Percentiles rank a stretch among this genome's conserved stretches.
These are phyloP conservation scores for Vireo griseus DNA, from an alignment of 2,797 vertebrate species.

Conservation along the genomic window DNA sequence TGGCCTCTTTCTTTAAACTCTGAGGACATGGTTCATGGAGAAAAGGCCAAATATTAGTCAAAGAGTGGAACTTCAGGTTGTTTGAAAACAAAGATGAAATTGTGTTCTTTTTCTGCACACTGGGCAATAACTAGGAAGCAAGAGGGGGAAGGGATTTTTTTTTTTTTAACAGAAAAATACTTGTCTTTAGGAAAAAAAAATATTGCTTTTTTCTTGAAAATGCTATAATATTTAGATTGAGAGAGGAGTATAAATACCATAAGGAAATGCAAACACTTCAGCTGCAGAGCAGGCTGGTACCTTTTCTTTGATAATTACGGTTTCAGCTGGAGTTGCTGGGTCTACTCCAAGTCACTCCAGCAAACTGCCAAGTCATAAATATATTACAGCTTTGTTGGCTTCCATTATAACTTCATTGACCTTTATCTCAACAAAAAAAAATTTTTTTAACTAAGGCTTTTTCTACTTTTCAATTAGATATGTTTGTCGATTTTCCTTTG, in stretches of 20 bases:
- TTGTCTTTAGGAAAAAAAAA: neutral
- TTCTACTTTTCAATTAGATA: neutral
- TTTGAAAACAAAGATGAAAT: neutral
- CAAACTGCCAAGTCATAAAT: conserved; percentile 13
- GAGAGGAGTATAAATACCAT: neutral
- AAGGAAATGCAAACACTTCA: neutral
- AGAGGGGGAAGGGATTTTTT: neutral
- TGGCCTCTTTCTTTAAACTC: conserved; percentile 67
- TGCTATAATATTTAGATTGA: neutral
- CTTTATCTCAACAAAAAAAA: neutral
- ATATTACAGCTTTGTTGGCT: neutral
- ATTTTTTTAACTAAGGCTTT: neutral
- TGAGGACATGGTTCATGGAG: conserved; percentile 66
- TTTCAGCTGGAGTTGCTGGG: neutral
- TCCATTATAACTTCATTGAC: conserved; percentile 12
- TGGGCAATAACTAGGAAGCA: neutral
- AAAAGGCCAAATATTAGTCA: conserved; percentile 65
- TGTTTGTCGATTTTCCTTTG: neutral
- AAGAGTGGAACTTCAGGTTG: neutral
- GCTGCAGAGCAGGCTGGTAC: neutral
- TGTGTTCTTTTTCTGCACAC: neutral
- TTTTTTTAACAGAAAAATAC: neutral
- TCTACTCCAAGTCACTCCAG: neutral
- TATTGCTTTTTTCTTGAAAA: neutral
- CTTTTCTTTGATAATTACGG: neutral